Conservation (phyloP, 2,797 vertebrate genomes). For the Semotilus atromaculatus region DNA sequence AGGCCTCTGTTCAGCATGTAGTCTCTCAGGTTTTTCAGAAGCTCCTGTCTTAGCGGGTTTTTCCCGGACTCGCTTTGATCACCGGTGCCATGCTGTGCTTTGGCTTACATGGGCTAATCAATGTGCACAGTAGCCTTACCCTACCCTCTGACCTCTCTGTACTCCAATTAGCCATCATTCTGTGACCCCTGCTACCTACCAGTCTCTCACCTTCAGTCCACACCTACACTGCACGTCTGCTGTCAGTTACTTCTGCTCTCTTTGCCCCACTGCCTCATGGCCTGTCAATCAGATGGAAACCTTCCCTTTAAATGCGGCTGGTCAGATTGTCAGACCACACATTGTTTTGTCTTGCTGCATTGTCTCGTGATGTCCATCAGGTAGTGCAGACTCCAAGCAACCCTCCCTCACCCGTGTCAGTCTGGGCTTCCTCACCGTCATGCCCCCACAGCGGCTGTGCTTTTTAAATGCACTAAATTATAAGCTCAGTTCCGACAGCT, state of each 20-base stretch:
- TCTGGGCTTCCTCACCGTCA: not conserved
- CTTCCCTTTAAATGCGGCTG: conserved; percentile 20
- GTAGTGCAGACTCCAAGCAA: conserved; percentile 1
- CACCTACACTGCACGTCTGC: not conserved
- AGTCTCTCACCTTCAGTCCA: conserved; percentile 25
- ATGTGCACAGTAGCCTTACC: conserved; percentile 37
- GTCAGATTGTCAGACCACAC: conserved; percentile 32
- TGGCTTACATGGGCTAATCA: conserved; percentile 44
- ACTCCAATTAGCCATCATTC: conserved; percentile 31
- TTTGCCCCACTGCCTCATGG: conserved; percentile 20
- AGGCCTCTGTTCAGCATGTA: conserved; percentile 15
- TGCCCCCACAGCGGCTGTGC: not conserved
- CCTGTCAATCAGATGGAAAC: conserved; percentile 28
- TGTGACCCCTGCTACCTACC: conserved; percentile 11
- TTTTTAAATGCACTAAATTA: conserved; percentile 14
- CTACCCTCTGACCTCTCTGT: conserved; percentile 29
- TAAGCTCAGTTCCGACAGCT: conserved; percentile 3
- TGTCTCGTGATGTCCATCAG: conserved; percentile 31
- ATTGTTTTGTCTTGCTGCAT: conserved; percentile 37
- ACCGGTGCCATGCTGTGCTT: conserved; percentile 23
- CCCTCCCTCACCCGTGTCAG: not conserved
- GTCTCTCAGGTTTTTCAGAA: conserved; percentile 29
- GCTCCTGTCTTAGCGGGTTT: conserved; percentile 5
- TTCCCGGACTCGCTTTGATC: conserved; percentile 23
- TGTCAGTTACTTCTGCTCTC: conserved; percentile 39